Percentiles rank a stretch among this genome's conserved stretches.
Evolutionary conservation across 1,140 invertebrate genomes (phyloP).

Genomic region (Pseudomyrmex sp.): DNA sequence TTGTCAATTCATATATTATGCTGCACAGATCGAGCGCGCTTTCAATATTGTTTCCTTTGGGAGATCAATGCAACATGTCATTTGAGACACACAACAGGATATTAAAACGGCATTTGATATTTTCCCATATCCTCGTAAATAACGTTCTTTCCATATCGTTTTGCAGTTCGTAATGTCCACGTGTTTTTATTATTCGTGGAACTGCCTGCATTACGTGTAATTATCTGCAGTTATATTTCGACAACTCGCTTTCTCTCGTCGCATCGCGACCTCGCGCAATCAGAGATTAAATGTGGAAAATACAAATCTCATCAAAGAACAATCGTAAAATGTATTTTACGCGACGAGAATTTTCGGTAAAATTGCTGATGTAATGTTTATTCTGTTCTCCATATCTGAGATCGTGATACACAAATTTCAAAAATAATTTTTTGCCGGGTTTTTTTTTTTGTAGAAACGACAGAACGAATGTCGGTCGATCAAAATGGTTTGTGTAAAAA

Average conservation of each 20-base stretch:
- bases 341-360: too few species aligned
- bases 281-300: not conserved
- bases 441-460: too few species aligned
- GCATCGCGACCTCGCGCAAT: not conserved
- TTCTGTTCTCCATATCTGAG: too few species aligned
- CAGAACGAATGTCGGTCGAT: not conserved
- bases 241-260: not conserved
- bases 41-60: not conserved
- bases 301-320: conserved; percentile 16
- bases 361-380: too few species aligned
- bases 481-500: not conserved
- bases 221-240: not conserved
- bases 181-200: not conserved
- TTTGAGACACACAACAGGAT: not conserved
- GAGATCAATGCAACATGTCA: not conserved
- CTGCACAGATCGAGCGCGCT: not conserved
- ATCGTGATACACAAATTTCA: too few species aligned
- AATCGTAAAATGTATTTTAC: not conserved
- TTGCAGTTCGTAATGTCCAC: not conserved
- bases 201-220: not conserved
- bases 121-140: not conserved
- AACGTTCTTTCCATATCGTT: not conserved
- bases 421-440: too few species aligned
- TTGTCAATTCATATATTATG: not conserved
- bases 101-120: not conserved